Evolutionary conservation across 2,888 invertebrate species (phyloP).

Genomic region (Tribolium freemani): DNA sequence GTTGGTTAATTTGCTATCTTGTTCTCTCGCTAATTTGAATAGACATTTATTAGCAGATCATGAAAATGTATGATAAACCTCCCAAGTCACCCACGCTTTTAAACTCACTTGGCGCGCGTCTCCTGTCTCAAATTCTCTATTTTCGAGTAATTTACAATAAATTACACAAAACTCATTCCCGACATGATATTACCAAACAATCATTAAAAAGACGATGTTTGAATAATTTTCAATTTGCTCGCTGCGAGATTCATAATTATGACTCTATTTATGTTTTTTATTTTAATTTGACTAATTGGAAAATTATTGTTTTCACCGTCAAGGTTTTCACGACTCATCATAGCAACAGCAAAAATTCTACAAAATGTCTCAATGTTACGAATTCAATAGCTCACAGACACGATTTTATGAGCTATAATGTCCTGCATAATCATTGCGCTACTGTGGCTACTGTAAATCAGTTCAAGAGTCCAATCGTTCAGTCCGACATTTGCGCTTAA

Average conservation of each 20-base stretch:
- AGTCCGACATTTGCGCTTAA: background rate
- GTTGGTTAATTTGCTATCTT: slow-evolving; percentile 29
- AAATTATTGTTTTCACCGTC: slow-evolving; percentile 15
- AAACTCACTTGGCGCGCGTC: slow-evolving; percentile 15
- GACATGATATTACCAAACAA: slow-evolving; percentile 1
- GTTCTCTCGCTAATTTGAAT: slow-evolving; percentile 24
- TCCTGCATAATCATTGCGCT: background rate
- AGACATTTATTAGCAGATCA: slow-evolving; percentile 33
- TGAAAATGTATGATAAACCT: slow-evolving; percentile 32
- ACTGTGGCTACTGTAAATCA: background rate
- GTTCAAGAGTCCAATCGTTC: background rate
- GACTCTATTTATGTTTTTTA: slow-evolving; percentile 11
- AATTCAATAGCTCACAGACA: too few species aligned
- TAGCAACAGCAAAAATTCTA: background rate
- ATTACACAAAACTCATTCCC: background rate
- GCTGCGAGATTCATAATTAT: slow-evolving; percentile 10
- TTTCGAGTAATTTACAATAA: background rate
- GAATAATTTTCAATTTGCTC: slow-evolving; percentile 13
- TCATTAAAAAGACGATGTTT: slow-evolving; percentile 7
- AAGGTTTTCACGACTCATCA: slow-evolving; percentile 1
- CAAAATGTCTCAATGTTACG: too few species aligned
- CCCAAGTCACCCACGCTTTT: slow-evolving; percentile 13
- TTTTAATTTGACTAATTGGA: background rate
- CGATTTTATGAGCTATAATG: background rate
- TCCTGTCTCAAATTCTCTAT: background rate